These are phyloP conservation scores for Leucophora obtusa DNA, from an alignment of 2,888 invertebrate species.

Conservation along the genomic window DNA sequence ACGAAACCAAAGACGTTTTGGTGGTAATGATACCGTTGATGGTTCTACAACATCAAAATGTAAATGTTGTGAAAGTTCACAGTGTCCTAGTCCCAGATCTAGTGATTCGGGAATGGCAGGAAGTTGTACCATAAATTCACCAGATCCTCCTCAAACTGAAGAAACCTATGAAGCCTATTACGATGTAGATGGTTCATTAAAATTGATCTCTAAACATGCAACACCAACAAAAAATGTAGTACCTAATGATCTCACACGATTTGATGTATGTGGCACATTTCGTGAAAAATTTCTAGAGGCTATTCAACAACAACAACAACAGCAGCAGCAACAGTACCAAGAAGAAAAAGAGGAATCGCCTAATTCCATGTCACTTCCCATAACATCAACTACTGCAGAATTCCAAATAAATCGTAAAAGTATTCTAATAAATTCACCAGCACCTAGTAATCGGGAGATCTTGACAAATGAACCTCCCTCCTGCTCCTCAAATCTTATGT, in stretches of 20 bases:
- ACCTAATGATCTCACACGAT: conserved; percentile 71
- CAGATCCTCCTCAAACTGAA: conserved; percentile 80
- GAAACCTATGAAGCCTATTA: conserved; percentile 69
- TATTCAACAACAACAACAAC: conserved; percentile 44
- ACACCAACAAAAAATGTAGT: conserved; percentile 59
- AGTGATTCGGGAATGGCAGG: conserved; percentile 91
- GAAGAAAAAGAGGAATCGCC: neutral
- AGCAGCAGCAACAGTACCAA: conserved; percentile 3
- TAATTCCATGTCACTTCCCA: conserved; percentile 21
- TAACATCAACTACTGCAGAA: conserved; percentile 57
- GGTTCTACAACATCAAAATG: conserved; percentile 75
- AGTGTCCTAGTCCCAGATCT: conserved; percentile 85
- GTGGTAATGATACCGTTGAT: conserved; percentile 33
- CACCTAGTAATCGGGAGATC: conserved; percentile 51
- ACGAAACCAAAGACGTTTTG: conserved; percentile 40
- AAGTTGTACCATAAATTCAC: conserved; percentile 87
- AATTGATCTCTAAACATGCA: conserved; percentile 43
- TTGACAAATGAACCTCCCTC: conserved; percentile 24
- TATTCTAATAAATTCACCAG: conserved; percentile 71
- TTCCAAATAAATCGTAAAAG: conserved; percentile 76
- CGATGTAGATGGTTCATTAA: conserved; percentile 70
- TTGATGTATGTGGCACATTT: conserved; percentile 78
- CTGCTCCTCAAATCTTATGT: neutral
- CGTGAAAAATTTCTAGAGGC: conserved; percentile 76
- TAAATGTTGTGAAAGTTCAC: conserved; percentile 82